Percentiles rank a stretch among this genome's conserved stretches.
phyloP scores from a whole-genome alignment of 1,140 invertebrate genomes.

The Araneus ventricosus region DNA sequence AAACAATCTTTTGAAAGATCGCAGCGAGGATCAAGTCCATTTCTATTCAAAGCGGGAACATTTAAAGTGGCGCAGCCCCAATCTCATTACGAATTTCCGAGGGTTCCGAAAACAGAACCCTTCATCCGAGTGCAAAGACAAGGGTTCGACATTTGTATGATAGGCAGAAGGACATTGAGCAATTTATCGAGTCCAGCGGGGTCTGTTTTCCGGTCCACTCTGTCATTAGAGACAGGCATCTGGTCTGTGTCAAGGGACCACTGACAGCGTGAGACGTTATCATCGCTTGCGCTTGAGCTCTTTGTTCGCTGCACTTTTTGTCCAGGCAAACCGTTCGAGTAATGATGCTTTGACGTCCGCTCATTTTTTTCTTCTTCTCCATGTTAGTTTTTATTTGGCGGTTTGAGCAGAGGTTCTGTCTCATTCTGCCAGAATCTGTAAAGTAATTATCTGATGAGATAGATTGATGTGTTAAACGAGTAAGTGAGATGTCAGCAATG shows the following conservation, averaged over 20 bases:
- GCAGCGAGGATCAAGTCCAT: not conserved
- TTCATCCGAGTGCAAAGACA: constrained; percentile 14
- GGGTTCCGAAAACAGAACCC: not conserved
- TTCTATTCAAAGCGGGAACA: not conserved
- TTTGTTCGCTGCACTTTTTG: not conserved
- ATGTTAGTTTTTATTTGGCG: not conserved
- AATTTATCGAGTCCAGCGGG: constrained; percentile 62
- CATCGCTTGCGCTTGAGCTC: not conserved
- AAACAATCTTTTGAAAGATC: too few species aligned
- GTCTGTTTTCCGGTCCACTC: constrained; percentile 62
- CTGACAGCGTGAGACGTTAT: constrained; percentile 69
- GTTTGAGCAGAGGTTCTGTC: too few species aligned
- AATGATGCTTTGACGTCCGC: constrained; percentile 33
- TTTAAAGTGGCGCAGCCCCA: not conserved
- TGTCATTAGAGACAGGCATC: constrained; percentile 69
- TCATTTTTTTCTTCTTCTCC: not conserved
- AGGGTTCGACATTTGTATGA: constrained; percentile 24
- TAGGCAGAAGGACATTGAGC: constrained; percentile 29
- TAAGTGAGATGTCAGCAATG: too few species aligned
- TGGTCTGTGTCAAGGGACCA: constrained; percentile 45
- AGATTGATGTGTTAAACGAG: too few species aligned
- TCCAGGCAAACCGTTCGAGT: not conserved
- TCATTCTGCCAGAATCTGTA: too few species aligned
- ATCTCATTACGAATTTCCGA: not conserved
- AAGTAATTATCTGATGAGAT: too few species aligned